Evolutionary conservation across 2,113 vertebrate species (phyloP).

Genomic region (Leptobrachium ailaonicum): DNA sequence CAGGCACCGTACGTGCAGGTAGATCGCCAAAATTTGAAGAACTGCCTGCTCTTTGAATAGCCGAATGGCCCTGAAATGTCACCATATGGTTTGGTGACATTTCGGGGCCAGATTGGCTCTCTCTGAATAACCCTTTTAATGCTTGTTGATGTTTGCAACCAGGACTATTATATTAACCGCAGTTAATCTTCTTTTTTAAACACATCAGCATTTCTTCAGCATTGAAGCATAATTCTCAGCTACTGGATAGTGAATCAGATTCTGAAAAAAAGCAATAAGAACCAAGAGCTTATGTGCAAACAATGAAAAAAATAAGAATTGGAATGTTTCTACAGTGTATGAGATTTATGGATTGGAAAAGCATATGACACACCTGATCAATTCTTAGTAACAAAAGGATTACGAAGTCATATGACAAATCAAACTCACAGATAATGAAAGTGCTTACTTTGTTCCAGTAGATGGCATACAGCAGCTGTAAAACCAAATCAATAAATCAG

Average conservation of each 20-base stretch:
- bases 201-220: constrained; percentile 4
- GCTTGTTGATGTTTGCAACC: neutral
- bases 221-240: neutral
- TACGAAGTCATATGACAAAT: neutral
- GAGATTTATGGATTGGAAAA: constrained; percentile 9
- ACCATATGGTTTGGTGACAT: too few relatives aligned
- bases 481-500: constrained; percentile 30
- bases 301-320: neutral
- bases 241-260: neutral
- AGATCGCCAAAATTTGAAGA: too few relatives aligned
- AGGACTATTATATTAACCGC: neutral
- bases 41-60: too few relatives aligned
- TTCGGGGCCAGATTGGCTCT: too few relatives aligned
- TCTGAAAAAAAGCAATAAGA: neutral
- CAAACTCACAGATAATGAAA: neutral
- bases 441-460: constrained; percentile 27
- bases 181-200: constrained; percentile 4
- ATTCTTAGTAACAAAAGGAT: neutral
- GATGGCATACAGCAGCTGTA: constrained; percentile 37
- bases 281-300: neutral
- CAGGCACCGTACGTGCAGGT: too few relatives aligned
- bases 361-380: constrained; percentile 10
- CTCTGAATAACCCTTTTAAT: too few relatives aligned
- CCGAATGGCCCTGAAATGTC: too few relatives aligned
- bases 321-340: neutral